phyloP scores from a whole-genome alignment of 2,888 invertebrate genomes.

The Drosophila leonis region DNA sequence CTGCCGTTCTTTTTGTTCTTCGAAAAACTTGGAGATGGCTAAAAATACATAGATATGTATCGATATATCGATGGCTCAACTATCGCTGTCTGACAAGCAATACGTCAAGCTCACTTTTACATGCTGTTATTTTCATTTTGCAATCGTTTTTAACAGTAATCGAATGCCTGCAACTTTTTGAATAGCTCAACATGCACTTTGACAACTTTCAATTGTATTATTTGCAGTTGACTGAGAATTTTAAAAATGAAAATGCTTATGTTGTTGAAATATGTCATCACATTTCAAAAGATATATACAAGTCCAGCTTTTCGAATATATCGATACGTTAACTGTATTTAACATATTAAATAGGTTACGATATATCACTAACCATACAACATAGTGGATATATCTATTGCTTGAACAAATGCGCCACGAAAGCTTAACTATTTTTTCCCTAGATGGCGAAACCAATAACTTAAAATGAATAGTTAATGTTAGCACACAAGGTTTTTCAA shows the following conservation, averaged over 20 bases:
- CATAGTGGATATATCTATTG: too few species aligned
- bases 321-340: not conserved
- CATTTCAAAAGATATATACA: not conserved
- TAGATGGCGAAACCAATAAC: slow-evolving; percentile 7
- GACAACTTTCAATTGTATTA: not conserved
- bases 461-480: not conserved
- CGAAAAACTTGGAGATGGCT: slow-evolving; percentile 57
- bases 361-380: too few species aligned
- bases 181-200: not conserved
- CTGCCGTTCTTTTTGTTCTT: slow-evolving; percentile 69
- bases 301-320: not conserved
- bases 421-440: not conserved
- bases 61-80: slow-evolving; percentile 12
- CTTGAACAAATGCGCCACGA: not conserved
- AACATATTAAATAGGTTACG: not conserved
- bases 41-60: slow-evolving; percentile 9
- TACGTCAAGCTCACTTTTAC: not conserved
- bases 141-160: not conserved
- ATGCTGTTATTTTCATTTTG: not conserved
- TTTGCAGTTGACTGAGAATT: not conserved
- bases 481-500: not conserved
- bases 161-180: not conserved
- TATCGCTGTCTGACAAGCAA: slow-evolving; percentile 4
- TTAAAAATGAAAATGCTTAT: not conserved
- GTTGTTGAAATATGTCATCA: not conserved